These are phyloP conservation scores for Scomberomorus guttatus DNA, from an alignment of 2,797 vertebrate species.

Conservation along the genomic window DNA sequence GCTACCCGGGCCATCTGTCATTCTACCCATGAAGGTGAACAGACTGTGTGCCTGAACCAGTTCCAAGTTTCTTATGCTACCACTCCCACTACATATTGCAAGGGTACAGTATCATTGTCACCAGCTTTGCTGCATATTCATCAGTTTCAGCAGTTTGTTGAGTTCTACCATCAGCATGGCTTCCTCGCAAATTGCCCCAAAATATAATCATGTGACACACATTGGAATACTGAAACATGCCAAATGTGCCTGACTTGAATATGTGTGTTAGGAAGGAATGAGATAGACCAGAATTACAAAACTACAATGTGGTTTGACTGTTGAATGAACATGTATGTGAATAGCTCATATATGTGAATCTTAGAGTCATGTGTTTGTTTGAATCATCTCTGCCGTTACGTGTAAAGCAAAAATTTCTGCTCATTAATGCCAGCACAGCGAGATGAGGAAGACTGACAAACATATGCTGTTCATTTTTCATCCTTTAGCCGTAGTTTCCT, in stretches of 20 bases:
- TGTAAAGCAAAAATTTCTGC: slow-evolving; percentile 36
- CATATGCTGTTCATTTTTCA: slow-evolving; percentile 59
- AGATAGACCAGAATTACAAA: not conserved
- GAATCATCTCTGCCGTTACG: slow-evolving; percentile 24
- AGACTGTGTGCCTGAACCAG: slow-evolving; percentile 77
- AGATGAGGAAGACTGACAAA: slow-evolving; percentile 57
- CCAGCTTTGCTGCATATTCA: slow-evolving; percentile 69
- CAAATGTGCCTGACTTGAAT: slow-evolving; percentile 6
- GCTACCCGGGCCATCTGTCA: slow-evolving; percentile 76
- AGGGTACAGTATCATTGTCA: slow-evolving; percentile 62
- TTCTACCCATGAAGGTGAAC: slow-evolving; percentile 79
- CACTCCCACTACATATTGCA: slow-evolving; percentile 78
- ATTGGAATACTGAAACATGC: slow-evolving; percentile 10
- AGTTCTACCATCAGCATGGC: slow-evolving; percentile 33
- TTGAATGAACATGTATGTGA: slow-evolving; percentile 7
- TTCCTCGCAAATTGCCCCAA: slow-evolving; percentile 41
- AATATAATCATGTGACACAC: not conserved
- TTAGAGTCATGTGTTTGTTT: slow-evolving; percentile 31
- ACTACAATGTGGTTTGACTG: not conserved
- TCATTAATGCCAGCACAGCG: slow-evolving; percentile 37
- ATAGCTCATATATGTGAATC: slow-evolving; percentile 4
- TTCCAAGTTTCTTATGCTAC: slow-evolving; percentile 77
- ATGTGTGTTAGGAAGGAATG: slow-evolving; percentile 9
- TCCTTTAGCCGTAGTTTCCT: slow-evolving; percentile 51
- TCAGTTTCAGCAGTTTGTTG: slow-evolving; percentile 63